Conservation (phyloP, 2,888 invertebrate genomes). For the Hirudinaria manillensis region DNA sequence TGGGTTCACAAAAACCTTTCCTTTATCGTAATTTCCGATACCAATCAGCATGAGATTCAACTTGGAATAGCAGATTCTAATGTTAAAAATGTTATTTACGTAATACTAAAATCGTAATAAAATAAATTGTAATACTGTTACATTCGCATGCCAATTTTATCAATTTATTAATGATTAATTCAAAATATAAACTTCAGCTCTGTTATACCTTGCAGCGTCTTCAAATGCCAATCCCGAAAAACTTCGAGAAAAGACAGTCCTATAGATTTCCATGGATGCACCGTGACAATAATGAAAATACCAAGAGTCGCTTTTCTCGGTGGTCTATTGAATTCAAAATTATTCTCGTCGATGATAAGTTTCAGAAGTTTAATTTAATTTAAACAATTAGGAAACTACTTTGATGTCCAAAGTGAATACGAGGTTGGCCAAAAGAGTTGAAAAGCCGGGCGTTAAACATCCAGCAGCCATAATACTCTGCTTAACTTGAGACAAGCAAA, state of each 20-base stretch:
- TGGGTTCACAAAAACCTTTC: conserved; percentile 1
- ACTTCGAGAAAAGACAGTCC: neutral
- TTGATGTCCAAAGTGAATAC: neutral
- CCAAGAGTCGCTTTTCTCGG: neutral
- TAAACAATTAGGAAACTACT: neutral
- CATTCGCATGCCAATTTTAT: too few species aligned
- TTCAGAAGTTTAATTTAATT: neutral
- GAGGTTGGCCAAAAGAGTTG: conserved; percentile 10
- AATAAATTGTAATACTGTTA: too few species aligned
- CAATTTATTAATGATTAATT: too few species aligned
- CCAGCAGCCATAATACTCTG: conserved; percentile 2
- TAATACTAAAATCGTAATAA: too few species aligned
- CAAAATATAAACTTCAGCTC: neutral
- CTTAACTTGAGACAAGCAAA: conserved; percentile 11
- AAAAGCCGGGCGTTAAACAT: conserved; percentile 1
- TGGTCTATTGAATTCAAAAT: neutral
- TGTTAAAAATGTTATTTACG: neutral
- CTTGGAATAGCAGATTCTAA: neutral
- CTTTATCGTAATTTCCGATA: neutral
- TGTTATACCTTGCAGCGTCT: neutral
- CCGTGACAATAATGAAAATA: neutral
- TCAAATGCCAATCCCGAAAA: neutral
- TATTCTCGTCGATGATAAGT: neutral
- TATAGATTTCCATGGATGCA: conserved; percentile 10
- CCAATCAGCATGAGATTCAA: conserved; percentile 9